Conservation (phyloP, 2,888 invertebrate species). For the Miltochrista miniata region DNA sequence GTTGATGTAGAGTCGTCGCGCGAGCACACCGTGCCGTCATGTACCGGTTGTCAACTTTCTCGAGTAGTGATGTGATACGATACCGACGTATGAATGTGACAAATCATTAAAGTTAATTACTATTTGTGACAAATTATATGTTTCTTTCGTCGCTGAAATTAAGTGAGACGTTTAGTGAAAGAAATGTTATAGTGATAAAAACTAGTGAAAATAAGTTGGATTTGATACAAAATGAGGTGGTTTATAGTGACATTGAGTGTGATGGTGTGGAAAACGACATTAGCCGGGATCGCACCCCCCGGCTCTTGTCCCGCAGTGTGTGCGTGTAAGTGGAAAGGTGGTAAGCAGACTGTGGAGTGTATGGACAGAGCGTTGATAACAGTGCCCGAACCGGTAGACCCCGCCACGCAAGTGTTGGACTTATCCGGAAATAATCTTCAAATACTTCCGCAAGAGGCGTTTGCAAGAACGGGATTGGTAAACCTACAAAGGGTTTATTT, state of each 20-base stretch:
- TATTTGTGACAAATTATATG: slow-evolving; percentile 43
- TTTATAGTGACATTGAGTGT: slow-evolving; percentile 74
- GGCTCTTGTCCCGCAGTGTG: slow-evolving; percentile 90
- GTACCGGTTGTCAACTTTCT: slow-evolving; percentile 82
- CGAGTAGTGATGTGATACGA: slow-evolving; percentile 83
- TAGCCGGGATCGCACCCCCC: slow-evolving; percentile 75
- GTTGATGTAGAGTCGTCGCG: slow-evolving; percentile 74
- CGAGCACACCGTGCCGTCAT: slow-evolving; percentile 84
- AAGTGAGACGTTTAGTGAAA: slow-evolving; percentile 46
- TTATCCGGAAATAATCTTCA: slow-evolving; percentile 94
- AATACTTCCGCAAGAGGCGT: slow-evolving; percentile 91
- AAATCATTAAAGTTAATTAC: slow-evolving; percentile 44
- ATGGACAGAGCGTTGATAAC: slow-evolving; percentile 91
- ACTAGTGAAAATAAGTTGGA: slow-evolving; percentile 44
- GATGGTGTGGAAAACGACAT: slow-evolving; percentile 70
- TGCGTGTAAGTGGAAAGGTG: slow-evolving; percentile 96
- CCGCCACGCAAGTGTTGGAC: slow-evolving; percentile 95
- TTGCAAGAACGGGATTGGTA: slow-evolving; percentile 90
- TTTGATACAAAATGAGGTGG: slow-evolving; percentile 76
- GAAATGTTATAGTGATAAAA: slow-evolving; percentile 60
- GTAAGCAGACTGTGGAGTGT: slow-evolving; percentile 96
- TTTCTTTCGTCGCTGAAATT: slow-evolving; percentile 34
- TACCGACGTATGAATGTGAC: slow-evolving; percentile 61
- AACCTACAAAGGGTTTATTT: slow-evolving; percentile 95
- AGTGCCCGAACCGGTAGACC: slow-evolving; percentile 93